Conservation (phyloP, 1,140 invertebrate genomes). For the Hycleus cichorii region DNA sequence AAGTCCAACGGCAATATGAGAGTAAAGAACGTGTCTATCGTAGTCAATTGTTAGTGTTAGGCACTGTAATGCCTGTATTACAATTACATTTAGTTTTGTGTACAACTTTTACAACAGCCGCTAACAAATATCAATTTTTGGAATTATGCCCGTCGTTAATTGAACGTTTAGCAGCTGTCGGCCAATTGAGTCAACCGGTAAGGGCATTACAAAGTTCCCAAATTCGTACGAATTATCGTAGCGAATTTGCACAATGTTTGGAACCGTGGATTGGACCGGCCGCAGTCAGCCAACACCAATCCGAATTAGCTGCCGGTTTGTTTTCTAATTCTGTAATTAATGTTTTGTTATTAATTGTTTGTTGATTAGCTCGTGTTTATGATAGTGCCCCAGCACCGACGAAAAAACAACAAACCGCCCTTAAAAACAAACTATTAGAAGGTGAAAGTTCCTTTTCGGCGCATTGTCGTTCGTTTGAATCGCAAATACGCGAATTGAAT, state of each 20-base stretch:
- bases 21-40: slow-evolving; percentile 57
- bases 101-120: slow-evolving; percentile 57
- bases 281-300: slow-evolving; percentile 37
- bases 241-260: slow-evolving; percentile 54
- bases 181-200: slow-evolving; percentile 58
- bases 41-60: slow-evolving; percentile 51
- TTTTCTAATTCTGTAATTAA: background rate
- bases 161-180: slow-evolving; percentile 55
- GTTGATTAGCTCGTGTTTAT: slow-evolving; percentile 26
- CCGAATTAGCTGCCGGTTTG: slow-evolving; percentile 34
- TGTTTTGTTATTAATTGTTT: too few relatives aligned
- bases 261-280: slow-evolving; percentile 53
- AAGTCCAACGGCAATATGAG: slow-evolving; percentile 61
- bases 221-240: slow-evolving; percentile 57
- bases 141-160: slow-evolving; percentile 60
- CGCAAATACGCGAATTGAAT: slow-evolving; percentile 54
- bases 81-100: slow-evolving; percentile 61
- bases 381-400: slow-evolving; percentile 40
- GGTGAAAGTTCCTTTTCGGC: slow-evolving; percentile 56
- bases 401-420: slow-evolving; percentile 42
- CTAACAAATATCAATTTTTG: slow-evolving; percentile 65
- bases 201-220: slow-evolving; percentile 51
- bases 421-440: slow-evolving; percentile 43
- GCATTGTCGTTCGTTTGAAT: slow-evolving; percentile 58
- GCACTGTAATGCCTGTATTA: slow-evolving; percentile 55